A percentile compares a stretch with the other conserved stretches of the same genome.
Conservation (phyloP, 2,797 vertebrate genomes). For the Phaenicophaeus curvirostris region DNA sequence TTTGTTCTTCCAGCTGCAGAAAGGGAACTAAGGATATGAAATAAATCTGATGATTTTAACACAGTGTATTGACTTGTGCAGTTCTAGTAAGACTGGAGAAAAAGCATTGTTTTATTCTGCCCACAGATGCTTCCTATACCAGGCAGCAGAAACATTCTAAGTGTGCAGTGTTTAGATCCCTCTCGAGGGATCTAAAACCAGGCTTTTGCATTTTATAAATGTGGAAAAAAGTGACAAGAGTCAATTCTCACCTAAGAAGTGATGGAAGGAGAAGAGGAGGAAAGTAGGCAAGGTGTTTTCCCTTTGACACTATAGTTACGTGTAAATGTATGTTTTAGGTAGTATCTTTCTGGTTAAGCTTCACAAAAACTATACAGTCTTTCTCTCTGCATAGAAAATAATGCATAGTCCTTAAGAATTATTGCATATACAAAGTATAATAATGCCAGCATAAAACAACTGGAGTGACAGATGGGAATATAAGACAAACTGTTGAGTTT, state of each 20-base stretch:
- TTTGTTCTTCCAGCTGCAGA: slow-evolving; percentile 25
- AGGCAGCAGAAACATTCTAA: neutral
- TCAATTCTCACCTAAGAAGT: neutral
- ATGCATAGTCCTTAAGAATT: neutral
- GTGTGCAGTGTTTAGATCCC: neutral
- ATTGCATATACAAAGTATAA: neutral
- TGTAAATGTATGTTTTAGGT: neutral
- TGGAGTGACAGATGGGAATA: neutral
- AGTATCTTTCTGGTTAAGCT: neutral
- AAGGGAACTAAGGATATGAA: slow-evolving; percentile 32
- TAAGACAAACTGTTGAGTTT: neutral
- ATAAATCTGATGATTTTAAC: slow-evolving; percentile 33
- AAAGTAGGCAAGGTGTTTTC: neutral
- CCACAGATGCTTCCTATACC: neutral
- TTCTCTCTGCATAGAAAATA: neutral
- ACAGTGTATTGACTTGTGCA: slow-evolving; percentile 46
- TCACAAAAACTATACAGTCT: neutral
- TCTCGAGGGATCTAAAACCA: neutral
- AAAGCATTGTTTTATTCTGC: slow-evolving; percentile 32
- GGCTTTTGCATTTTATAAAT: neutral
- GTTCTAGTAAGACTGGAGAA: neutral
- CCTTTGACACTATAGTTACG: neutral
- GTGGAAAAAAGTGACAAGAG: neutral
- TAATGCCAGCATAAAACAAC: neutral
- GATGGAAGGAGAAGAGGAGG: neutral